These are phyloP conservation scores for Leptinotarsa lineolata DNA, from an alignment of 1,140 invertebrate species.

Conservation along the genomic window DNA sequence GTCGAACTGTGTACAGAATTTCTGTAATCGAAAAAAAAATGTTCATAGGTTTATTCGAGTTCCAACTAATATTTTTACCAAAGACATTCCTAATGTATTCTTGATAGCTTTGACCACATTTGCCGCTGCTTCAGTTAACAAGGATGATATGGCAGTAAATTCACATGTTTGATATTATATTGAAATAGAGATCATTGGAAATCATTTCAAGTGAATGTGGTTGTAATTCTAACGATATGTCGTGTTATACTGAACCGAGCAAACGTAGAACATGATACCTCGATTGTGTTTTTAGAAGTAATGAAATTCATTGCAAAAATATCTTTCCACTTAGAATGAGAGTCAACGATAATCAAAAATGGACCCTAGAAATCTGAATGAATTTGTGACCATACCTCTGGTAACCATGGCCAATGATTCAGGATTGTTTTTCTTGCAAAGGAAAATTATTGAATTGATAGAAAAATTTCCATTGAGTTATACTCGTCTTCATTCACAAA, in stretches of 20 bases:
- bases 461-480: no score
- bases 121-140: neutral
- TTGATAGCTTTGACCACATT: neutral
- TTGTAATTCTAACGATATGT: neutral
- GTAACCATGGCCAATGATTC: neutral
- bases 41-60: neutral
- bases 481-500: no score
- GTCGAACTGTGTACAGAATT: neutral
- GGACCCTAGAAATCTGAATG: neutral
- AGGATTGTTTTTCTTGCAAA: neutral
- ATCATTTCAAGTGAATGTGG: neutral
- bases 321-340: neutral
- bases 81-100: neutral
- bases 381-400: neutral
- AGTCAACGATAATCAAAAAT: neutral
- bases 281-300: no score
- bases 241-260: neutral
- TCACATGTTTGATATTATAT: neutral
- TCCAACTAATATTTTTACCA: neutral
- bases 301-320: neutral
- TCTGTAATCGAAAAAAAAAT: neutral
- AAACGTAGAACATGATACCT: neutral
- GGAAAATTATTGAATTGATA: neutral
- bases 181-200: neutral
- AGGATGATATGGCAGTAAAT: neutral